These are phyloP conservation scores for Drosophila macrothrix DNA, from an alignment of 2,888 invertebrate genomes.

Conservation along the genomic window DNA sequence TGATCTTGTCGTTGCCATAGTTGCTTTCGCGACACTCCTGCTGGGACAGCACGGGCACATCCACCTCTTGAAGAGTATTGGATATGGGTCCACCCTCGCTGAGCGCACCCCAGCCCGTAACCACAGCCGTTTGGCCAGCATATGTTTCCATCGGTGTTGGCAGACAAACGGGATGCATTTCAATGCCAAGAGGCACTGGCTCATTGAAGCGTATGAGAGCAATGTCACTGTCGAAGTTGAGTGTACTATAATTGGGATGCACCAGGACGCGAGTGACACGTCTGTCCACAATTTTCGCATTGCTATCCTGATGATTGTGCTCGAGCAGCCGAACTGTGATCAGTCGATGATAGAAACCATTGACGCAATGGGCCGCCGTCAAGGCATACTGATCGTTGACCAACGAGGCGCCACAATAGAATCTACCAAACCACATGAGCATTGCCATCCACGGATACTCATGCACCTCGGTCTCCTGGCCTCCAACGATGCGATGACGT, in stretches of 20 bases:
- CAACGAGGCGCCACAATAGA: slow-evolving; percentile 92
- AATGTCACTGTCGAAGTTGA: slow-evolving; percentile 93
- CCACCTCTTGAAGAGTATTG: slow-evolving; percentile 89
- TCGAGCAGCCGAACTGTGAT: slow-evolving; percentile 90
- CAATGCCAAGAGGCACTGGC: slow-evolving; percentile 86
- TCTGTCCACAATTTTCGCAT: slow-evolving; percentile 78
- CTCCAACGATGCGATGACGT: slow-evolving; percentile 90
- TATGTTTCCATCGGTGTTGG: slow-evolving; percentile 85
- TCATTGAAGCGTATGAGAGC: slow-evolving; percentile 90
- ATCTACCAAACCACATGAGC: slow-evolving; percentile 86
- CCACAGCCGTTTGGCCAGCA: slow-evolving; percentile 86
- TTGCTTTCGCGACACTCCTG: slow-evolving; percentile 84
- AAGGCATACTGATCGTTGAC: slow-evolving; percentile 90
- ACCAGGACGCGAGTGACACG: slow-evolving; percentile 86
- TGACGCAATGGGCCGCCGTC: slow-evolving; percentile 92
- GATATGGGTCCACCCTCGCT: slow-evolving; percentile 90
- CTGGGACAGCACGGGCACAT: slow-evolving; percentile 89
- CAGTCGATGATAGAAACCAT: slow-evolving; percentile 87
- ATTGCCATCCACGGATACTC: slow-evolving; percentile 90
- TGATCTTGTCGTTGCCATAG: slow-evolving; percentile 80
- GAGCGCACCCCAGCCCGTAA: slow-evolving; percentile 92
- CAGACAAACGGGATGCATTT: slow-evolving; percentile 91
- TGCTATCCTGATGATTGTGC: slow-evolving; percentile 88
- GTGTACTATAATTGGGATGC: slow-evolving; percentile 89
- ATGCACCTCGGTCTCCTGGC: slow-evolving; percentile 90